phyloP scores from a whole-genome alignment of 2,113 vertebrate genomes.

The Rhagologus leucostigma region DNA sequence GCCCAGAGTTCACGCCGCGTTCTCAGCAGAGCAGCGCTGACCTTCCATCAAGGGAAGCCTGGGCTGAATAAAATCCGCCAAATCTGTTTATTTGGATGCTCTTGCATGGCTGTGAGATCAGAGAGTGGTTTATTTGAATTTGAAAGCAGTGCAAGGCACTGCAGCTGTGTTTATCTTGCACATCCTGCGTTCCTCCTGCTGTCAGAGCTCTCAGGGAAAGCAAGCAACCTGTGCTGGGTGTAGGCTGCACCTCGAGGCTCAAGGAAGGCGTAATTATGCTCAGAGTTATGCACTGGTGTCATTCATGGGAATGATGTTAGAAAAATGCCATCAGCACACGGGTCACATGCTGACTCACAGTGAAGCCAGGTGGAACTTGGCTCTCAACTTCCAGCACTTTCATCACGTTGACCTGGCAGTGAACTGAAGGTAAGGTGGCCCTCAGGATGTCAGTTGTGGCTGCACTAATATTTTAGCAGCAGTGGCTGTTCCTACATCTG shows the following conservation, averaged over 20 bases:
- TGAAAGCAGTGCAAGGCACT: constrained; percentile 8
- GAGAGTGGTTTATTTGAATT: not conserved
- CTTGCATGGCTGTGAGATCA: not conserved
- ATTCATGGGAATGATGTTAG: not conserved
- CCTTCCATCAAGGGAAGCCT: not conserved
- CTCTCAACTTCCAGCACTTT: not conserved
- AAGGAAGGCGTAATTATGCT: not conserved
- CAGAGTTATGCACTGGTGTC: not conserved
- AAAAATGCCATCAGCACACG: not conserved
- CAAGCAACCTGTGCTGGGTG: not conserved
- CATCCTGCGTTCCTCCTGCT: constrained; percentile 30
- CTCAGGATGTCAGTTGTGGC: not conserved
- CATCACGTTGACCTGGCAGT: not conserved
- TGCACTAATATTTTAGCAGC: not conserved
- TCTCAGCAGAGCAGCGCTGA: not conserved
- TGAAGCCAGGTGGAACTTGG: not conserved
- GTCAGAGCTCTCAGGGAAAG: not conserved
- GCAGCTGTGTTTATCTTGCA: constrained; percentile 63
- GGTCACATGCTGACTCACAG: not conserved
- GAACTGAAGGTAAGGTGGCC: not conserved
- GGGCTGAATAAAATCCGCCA: not conserved
- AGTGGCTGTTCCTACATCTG: not conserved
- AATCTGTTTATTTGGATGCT: constrained; percentile 30
- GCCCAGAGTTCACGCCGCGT: not conserved
- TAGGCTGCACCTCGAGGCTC: not conserved